Evolutionary conservation across 2,113 vertebrate species (phyloP).

Genomic region (Cromileptes altivelis): DNA sequence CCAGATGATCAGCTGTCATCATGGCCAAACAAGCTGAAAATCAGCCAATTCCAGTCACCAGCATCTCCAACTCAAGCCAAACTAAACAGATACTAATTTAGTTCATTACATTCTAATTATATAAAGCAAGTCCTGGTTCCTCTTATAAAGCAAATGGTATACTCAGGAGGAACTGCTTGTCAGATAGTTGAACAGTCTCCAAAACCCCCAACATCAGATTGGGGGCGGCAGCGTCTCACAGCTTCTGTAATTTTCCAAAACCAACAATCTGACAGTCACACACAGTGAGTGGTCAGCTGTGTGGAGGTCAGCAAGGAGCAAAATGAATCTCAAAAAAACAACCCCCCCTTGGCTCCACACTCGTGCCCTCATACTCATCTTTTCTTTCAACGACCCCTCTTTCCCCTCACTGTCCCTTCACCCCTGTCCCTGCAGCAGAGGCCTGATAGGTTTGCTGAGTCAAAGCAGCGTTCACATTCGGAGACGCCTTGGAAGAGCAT

Average conservation of each 20-base stretch:
- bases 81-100: not conserved
- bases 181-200: too few species aligned
- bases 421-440: slow-evolving; percentile 9
- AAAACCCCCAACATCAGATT: too few species aligned
- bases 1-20: too few species aligned
- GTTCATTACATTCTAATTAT: not conserved
- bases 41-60: too few species aligned
- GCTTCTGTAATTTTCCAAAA: not conserved
- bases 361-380: not conserved
- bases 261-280: not conserved
- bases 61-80: too few species aligned
- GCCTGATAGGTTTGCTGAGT: slow-evolving; percentile 58
- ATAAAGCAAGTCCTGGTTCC: too few species aligned
- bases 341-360: not conserved
- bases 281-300: not conserved
- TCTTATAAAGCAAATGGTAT: too few species aligned
- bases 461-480: not conserved
- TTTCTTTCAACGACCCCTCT: not conserved
- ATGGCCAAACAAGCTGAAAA: too few species aligned
- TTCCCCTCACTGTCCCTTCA: not conserved
- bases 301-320: not conserved
- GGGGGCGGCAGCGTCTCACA: not conserved
- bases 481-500: slow-evolving; percentile 47
- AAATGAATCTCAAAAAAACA: too few species aligned
- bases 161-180: too few species aligned